A percentile compares a stretch with the other conserved stretches of the same genome.
Conservation (phyloP, 2,888 invertebrate genomes). For the Stenurella melanura region DNA sequence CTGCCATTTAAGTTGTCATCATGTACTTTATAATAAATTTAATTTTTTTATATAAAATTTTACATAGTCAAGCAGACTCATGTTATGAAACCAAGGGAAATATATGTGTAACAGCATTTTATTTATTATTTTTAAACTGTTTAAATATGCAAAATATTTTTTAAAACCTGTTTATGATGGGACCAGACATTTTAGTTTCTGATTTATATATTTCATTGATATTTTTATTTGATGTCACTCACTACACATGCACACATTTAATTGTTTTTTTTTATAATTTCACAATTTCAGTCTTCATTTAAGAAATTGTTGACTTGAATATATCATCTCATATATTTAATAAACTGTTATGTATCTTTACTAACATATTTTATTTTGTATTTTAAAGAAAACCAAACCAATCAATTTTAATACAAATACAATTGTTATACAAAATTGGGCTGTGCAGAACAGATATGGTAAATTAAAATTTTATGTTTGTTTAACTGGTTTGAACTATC, state of each 20-base stretch:
- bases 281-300: neutral
- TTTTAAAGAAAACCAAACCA: neutral
- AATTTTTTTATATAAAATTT: no score
- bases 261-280: neutral
- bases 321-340: neutral
- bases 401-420: neutral
- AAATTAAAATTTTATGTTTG: neutral
- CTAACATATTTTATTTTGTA: neutral
- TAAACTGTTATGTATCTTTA: neutral
- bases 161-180: neutral
- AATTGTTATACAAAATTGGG: neutral
- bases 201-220: neutral
- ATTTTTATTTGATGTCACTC: neutral
- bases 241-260: neutral
- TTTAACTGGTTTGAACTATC: neutral
- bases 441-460: neutral
- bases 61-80: no score
- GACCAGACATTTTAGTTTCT: neutral
- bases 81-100: neutral
- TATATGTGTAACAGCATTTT: neutral
- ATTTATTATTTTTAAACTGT: neutral
- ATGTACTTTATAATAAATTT: no score
- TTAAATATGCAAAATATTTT: neutral
- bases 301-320: neutral
- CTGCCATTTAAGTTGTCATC: no score